Evolutionary conservation across 2,797 vertebrate genomes (phyloP).

Genomic region (Micropoecilia bifurca): DNA sequence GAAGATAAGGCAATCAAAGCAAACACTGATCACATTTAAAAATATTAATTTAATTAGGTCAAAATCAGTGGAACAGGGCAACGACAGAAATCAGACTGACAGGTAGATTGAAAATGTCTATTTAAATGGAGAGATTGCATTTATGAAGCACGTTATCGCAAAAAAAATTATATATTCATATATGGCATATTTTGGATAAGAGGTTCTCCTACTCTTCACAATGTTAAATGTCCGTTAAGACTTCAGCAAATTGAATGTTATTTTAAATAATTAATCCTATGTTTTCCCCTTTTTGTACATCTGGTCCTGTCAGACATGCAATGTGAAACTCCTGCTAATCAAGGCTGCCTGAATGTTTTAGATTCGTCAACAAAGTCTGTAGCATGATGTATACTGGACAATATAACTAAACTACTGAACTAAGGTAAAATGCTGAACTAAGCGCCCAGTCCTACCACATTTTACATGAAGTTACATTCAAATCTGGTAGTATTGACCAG

Average conservation of each 20-base stretch:
- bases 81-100: neutral
- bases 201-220: conserved; percentile 4
- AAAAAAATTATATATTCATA: neutral
- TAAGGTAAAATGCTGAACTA: no score
- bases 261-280: neutral
- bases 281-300: neutral
- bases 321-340: neutral
- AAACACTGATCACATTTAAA: neutral
- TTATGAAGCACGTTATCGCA: neutral
- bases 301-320: neutral
- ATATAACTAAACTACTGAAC: no score
- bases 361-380: neutral
- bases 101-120: neutral
- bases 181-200: neutral
- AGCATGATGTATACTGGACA: neutral
- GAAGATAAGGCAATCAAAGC: neutral
- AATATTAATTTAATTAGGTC: neutral
- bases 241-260: neutral
- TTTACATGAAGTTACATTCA: no score
- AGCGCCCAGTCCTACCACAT: no score
- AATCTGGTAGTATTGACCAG: neutral
- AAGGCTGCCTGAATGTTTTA: neutral
- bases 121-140: neutral
- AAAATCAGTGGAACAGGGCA: neutral
- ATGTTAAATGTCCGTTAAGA: neutral